Conservation (phyloP, 1,140 invertebrate genomes). For the Bactericera cockerelli region DNA sequence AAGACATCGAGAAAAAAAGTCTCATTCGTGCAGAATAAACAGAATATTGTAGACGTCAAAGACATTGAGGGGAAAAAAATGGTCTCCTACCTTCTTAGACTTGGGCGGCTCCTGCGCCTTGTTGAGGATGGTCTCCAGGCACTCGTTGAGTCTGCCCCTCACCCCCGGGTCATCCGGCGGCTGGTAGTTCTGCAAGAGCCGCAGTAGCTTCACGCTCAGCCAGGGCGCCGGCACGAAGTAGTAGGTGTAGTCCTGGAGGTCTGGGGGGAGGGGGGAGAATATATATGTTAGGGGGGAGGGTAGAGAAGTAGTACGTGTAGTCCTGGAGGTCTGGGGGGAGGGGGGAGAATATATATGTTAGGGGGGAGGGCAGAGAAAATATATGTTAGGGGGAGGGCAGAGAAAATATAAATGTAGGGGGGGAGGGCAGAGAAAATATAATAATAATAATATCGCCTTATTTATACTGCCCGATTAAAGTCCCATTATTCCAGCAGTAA, state of each 20-base stretch:
- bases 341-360: too few relatives aligned
- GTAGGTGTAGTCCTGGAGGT: conserved; percentile 98
- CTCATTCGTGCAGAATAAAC: too few relatives aligned
- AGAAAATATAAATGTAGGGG: too few relatives aligned
- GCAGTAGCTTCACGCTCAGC: conserved; percentile 94
- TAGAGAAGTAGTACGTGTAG: conserved; percentile 99
- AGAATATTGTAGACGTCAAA: too few relatives aligned
- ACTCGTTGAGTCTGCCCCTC: conserved; percentile 87
- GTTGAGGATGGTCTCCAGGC: conserved; percentile 98
- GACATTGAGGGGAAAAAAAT: too few relatives aligned
- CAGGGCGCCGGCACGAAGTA: conserved; percentile 99
- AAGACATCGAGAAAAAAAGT: too few relatives aligned
- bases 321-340: conserved; percentile 82
- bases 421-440: too few relatives aligned
- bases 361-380: too few relatives aligned
- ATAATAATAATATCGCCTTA: too few relatives aligned
- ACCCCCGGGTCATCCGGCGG: conserved; percentile 94
- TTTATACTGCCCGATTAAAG: too few relatives aligned
- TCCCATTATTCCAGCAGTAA: too few relatives aligned
- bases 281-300: too few relatives aligned
- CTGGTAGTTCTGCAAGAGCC: conserved; percentile 95
- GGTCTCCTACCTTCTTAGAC: conserved; percentile 99
- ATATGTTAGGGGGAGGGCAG: conserved; percentile 54
- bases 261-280: conserved; percentile 26
- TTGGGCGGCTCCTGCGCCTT: conserved; percentile 99